A percentile compares a stretch with the other conserved stretches of the same genome.
Evolutionary conservation across 2,888 invertebrate genomes (phyloP).

Genomic region (Scaptomyza tumidula): DNA sequence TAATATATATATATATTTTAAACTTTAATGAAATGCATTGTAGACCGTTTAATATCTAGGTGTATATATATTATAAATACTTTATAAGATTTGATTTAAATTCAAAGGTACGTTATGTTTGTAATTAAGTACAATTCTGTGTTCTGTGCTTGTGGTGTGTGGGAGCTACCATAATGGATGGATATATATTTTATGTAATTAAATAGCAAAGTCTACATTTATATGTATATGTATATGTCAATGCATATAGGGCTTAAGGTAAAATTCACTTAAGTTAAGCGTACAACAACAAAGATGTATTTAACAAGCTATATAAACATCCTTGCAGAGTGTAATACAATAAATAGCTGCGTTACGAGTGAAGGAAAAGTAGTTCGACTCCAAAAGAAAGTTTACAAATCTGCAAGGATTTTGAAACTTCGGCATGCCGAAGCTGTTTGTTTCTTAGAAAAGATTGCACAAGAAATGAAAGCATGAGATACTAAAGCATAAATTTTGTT

Average conservation of each 20-base stretch:
- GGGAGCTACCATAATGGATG: slow-evolving; percentile 57
- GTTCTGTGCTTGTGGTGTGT: slow-evolving; percentile 35
- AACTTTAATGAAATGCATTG: slow-evolving; percentile 79
- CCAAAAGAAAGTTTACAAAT: background rate
- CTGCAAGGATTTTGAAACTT: slow-evolving; percentile 23
- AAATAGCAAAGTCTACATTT: slow-evolving; percentile 49
- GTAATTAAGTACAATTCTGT: slow-evolving; percentile 69
- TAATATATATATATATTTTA: slow-evolving; percentile 58
- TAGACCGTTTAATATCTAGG: slow-evolving; percentile 64
- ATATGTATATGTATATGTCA: slow-evolving; percentile 6
- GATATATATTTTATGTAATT: slow-evolving; percentile 52
- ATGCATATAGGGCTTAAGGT: slow-evolving; percentile 37
- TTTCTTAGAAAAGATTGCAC: slow-evolving; percentile 53
- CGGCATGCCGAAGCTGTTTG: slow-evolving; percentile 27
- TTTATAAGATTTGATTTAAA: slow-evolving; percentile 79
- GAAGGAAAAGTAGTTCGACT: background rate
- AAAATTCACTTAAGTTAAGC: slow-evolving; percentile 56
- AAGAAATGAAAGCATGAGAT: slow-evolving; percentile 37
- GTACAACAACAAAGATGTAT: slow-evolving; percentile 35
- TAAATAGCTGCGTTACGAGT: slow-evolving; percentile 1
- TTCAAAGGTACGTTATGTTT: slow-evolving; percentile 76
- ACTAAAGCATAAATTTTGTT: slow-evolving; percentile 53
- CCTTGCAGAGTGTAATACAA: slow-evolving; percentile 19
- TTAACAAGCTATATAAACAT: slow-evolving; percentile 41
- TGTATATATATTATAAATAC: slow-evolving; percentile 72